Percentiles rank a stretch among this genome's conserved stretches.
phyloP scores from a whole-genome alignment of 2,888 invertebrate genomes.

The Vandiemenella viatica region DNA sequence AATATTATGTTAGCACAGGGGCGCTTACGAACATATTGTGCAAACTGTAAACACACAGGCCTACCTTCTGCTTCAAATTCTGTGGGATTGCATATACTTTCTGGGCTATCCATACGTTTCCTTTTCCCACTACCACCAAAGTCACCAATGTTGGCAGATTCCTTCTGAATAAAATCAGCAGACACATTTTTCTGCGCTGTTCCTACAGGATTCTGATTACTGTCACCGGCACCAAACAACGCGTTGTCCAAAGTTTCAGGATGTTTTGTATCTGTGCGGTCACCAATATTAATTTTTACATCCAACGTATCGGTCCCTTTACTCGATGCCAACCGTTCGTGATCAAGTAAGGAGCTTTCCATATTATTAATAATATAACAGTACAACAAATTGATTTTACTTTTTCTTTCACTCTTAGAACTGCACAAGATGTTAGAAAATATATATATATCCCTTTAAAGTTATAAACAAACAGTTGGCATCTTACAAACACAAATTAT shows the following conservation, averaged over 20 bases:
- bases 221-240: neutral
- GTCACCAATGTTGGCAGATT: neutral
- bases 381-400: no score
- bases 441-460: no score
- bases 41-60: neutral
- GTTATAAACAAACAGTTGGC: no score
- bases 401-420: no score
- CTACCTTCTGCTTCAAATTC: neutral
- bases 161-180: neutral
- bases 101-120: neutral
- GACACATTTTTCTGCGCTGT: neutral
- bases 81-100: neutral
- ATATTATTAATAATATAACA: no score
- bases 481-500: no score
- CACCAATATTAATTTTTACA: neutral
- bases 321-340: neutral
- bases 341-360: neutral
- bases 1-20: neutral
- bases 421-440: no score
- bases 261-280: neutral
- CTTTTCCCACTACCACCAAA: neutral
- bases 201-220: neutral
- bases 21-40: neutral
- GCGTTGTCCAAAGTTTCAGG: neutral
- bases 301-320: neutral